A percentile compares a stretch with the other conserved stretches of the same genome.
These are phyloP conservation scores for Fistularia tabacaria DNA, from an alignment of 2,797 vertebrate species.

Conservation along the genomic window DNA sequence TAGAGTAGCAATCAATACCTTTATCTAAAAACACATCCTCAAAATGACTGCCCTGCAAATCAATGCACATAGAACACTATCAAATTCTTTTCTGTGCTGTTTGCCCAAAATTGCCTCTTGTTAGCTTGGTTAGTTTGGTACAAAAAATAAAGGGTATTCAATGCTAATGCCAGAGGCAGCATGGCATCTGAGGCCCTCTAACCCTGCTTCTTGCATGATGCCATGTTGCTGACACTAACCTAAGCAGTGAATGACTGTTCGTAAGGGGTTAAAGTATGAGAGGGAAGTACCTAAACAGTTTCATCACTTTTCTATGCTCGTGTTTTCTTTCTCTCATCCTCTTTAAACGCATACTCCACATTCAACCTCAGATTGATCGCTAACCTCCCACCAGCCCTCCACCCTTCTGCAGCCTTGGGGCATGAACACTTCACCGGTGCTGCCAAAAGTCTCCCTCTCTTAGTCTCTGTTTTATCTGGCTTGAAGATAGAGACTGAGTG, in stretches of 20 bases:
- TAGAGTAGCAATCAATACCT: no score
- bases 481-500: constrained; percentile 34
- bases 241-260: constrained; percentile 18
- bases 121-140: no score
- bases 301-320: constrained; percentile 15
- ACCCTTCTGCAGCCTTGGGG: constrained; percentile 11
- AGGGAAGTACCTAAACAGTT: constrained; percentile 17
- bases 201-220: constrained; percentile 67
- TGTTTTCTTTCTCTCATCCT: constrained; percentile 17
- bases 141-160: constrained; percentile 10
- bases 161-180: constrained; percentile 28
- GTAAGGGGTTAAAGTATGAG: constrained; percentile 13
- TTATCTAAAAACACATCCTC: no score
- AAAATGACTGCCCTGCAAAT: no score
- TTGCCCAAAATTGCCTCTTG: no score
- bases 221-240: constrained; percentile 52
- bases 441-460: constrained; percentile 33
- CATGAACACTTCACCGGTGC: constrained; percentile 9
- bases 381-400: constrained; percentile 24
- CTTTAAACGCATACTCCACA: constrained; percentile 71
- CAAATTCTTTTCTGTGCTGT: no score
- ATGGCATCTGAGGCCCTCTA: constrained; percentile 22
- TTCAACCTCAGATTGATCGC: constrained; percentile 67
- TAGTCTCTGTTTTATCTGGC: constrained; percentile 57
- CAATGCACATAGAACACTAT: no score